phyloP scores from a whole-genome alignment of 2,888 invertebrate genomes.

The Panzeria rudis region DNA sequence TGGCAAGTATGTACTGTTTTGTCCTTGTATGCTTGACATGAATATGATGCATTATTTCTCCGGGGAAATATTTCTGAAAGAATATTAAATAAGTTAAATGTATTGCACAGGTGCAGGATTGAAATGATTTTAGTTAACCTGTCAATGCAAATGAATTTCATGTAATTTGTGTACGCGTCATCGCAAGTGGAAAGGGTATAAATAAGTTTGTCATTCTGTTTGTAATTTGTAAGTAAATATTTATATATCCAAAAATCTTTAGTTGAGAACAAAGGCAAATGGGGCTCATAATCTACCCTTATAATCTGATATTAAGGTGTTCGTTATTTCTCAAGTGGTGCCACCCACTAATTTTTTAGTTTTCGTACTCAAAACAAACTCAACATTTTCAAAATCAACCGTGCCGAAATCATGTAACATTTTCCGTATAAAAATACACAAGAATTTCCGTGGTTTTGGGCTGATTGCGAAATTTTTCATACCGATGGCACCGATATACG shows the following conservation, averaged over 20 bases:
- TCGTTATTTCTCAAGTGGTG: too few relatives aligned
- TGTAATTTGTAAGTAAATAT: neutral
- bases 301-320: too few relatives aligned
- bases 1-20: neutral
- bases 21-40: slow-evolving; percentile 34
- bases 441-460: too few relatives aligned
- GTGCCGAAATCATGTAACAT: too few relatives aligned
- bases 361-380: too few relatives aligned
- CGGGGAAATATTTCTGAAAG: slow-evolving; percentile 51
- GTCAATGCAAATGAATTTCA: slow-evolving; percentile 41
- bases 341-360: too few relatives aligned
- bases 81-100: slow-evolving; percentile 58
- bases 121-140: slow-evolving; percentile 26
- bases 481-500: too few relatives aligned
- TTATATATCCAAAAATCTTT: neutral
- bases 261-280: neutral
- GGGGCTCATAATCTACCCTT: too few relatives aligned
- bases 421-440: too few relatives aligned
- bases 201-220: neutral
- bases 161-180: neutral
- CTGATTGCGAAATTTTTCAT: too few relatives aligned
- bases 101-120: slow-evolving; percentile 32
- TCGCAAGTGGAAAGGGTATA: neutral
- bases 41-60: slow-evolving; percentile 56
- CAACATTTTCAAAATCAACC: too few relatives aligned